Base-by-base conservation (phyloP, 2,797 vertebrate genomes). In the Crypturellus tataupa region DNA sequence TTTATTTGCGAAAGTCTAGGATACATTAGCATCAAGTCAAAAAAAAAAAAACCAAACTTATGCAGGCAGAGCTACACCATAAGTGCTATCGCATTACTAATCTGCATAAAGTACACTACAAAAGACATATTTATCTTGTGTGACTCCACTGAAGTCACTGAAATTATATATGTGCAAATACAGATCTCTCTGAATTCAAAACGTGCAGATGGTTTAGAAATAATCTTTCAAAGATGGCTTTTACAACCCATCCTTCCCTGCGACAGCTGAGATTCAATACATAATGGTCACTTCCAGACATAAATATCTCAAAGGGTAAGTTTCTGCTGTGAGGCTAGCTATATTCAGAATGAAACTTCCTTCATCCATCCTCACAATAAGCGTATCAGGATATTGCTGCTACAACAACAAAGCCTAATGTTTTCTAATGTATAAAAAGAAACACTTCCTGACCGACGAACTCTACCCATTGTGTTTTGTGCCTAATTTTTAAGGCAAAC, bases 341-440 rank as follows among this genome's bases (percentile, higher is more conserved):
- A 9, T 46, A 80, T 80, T 90, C 88, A 82, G 76, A 90, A 73
- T 0, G 33, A 89, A 95, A 92, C 93, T 94, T 95, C 93, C 86
- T 87, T 80, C 20, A 18, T 37, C 33, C 72, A 37, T 60, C 60
- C 13, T 42, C 40, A 12, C 70, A 21, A 55, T 1, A 47, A 94
- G 42, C 0, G 7, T 23, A 77, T 82, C 78, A 80, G 94, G 90
- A 93, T 82, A 49, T 49, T 12, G 51, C 84, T 92, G 79, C 87
- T 46, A 49, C 24, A 27, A 68, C 62, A 67, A 44, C 78, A 89
- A 73, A 92, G 65, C 51, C 65, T 85, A 44, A 18, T 68, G 42
- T n/a, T 27, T 75, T 90, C 75, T 51, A 44, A 53, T 53, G 65
- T 47, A 83, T 16, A 65, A 93, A 93, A 96, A 96, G 84, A 95